These are phyloP conservation scores for Anser brachyrhynchus DNA, from an alignment of 2,113 vertebrate genomes.

Conservation along the genomic window DNA sequence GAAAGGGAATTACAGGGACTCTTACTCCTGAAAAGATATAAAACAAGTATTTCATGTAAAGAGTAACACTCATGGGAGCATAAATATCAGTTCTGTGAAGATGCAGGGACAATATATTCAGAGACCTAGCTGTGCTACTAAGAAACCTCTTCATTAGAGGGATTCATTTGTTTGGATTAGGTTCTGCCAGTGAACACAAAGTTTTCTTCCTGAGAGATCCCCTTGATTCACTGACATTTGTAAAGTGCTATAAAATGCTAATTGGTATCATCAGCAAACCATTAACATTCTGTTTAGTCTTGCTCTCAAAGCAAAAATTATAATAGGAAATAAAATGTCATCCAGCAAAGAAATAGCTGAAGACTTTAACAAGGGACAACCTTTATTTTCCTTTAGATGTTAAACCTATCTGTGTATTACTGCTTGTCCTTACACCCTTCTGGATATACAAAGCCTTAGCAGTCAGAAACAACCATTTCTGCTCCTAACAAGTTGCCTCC, in stretches of 20 bases:
- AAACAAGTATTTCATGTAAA: slow-evolving; percentile 5
- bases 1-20: neutral
- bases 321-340: slow-evolving; percentile 25
- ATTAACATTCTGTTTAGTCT: slow-evolving; percentile 44
- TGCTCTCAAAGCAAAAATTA: neutral
- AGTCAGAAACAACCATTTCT: neutral
- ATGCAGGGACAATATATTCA: neutral
- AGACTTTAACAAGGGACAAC: neutral
- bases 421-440: neutral
- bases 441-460: neutral
- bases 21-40: neutral
- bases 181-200: neutral
- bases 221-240: slow-evolving; percentile 53
- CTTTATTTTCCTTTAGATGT: neutral
- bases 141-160: slow-evolving; percentile 43
- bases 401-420: neutral
- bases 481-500: neutral
- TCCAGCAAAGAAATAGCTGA: neutral
- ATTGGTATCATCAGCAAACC: slow-evolving; percentile 13
- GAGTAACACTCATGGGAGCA: neutral
- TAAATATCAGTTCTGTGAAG: slow-evolving; percentile 21
- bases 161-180: slow-evolving; percentile 49
- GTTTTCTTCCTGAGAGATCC: slow-evolving; percentile 35
- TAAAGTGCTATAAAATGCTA: slow-evolving; percentile 49
- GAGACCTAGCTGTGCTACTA: neutral